These are phyloP conservation scores for Campoplex nolae DNA, from an alignment of 2,888 invertebrate genomes.

Conservation along the genomic window DNA sequence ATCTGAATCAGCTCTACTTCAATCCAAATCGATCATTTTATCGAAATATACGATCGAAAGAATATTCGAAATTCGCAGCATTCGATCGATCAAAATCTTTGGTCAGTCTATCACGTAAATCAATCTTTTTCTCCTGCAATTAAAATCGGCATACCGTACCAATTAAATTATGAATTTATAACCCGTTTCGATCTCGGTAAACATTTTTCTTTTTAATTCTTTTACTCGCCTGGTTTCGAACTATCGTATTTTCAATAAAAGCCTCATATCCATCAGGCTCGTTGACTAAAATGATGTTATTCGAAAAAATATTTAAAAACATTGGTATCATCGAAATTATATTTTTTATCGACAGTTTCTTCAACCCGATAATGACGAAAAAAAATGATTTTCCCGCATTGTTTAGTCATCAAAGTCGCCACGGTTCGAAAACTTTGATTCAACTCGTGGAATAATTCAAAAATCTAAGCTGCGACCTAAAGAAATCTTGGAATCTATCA, in stretches of 20 bases:
- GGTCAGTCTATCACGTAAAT: conserved; percentile 50
- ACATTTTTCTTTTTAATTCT: neutral
- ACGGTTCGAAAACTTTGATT: no score
- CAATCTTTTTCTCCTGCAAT: conserved; percentile 3
- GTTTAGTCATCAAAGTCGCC: no score
- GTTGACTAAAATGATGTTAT: neutral
- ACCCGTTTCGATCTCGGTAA: neutral
- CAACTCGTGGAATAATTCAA: no score
- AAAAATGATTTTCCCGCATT: neutral
- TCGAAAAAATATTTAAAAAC: no score
- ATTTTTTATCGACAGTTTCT: no score
- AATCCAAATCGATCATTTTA: conserved; percentile 45
- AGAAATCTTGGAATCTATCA: no score
- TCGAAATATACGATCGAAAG: neutral
- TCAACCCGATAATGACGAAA: neutral
- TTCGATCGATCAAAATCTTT: conserved; percentile 57
- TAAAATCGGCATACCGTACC: neutral
- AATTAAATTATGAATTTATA: conserved; percentile 37
- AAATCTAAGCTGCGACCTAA: no score
- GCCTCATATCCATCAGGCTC: neutral
- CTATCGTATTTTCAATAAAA: neutral
- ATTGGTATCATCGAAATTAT: no score
- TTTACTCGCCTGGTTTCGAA: neutral
- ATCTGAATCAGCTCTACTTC: neutral
- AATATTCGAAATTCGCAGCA: conserved; percentile 12